phyloP scores from a whole-genome alignment of 2,797 vertebrate species.

The Typhlichthys eigenmanni region DNA sequence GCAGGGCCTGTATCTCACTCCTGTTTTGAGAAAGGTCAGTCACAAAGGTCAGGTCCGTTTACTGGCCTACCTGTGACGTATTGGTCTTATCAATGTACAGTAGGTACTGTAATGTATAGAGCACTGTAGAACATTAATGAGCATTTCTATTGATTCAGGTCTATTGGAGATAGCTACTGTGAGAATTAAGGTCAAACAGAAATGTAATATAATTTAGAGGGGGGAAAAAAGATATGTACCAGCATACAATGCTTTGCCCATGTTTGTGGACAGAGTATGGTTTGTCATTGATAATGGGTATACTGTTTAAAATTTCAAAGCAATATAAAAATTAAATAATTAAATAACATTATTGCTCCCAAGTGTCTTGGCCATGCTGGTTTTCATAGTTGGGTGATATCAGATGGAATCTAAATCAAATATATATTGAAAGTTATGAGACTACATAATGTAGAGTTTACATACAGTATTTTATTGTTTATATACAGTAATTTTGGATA shows the following conservation, averaged over 20 bases:
- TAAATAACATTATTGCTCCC: constrained; percentile 69
- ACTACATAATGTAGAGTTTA: background rate
- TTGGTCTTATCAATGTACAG: constrained; percentile 43
- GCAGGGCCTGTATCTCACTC: constrained; percentile 45
- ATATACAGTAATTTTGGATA: constrained; percentile 26
- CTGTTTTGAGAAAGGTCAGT: constrained; percentile 57
- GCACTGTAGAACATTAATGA: constrained; percentile 55
- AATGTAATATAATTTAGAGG: constrained; percentile 47
- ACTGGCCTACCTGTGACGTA: constrained; percentile 52
- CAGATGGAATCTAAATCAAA: background rate
- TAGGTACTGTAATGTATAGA: constrained; percentile 66
- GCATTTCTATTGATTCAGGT: constrained; percentile 67
- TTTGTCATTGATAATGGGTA: constrained; percentile 73
- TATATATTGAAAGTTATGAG: background rate
- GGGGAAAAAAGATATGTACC: constrained; percentile 56
- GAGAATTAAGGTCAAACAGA: constrained; percentile 32
- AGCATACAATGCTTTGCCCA: constrained; percentile 73
- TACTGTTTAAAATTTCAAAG: constrained; percentile 72
- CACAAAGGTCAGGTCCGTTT: constrained; percentile 42
- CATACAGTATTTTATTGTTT: constrained; percentile 14
- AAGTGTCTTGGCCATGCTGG: constrained; percentile 59
- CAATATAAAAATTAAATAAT: constrained; percentile 77
- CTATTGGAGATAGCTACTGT: constrained; percentile 51
- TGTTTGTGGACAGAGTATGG: constrained; percentile 69
- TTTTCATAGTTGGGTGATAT: constrained; percentile 34